These are phyloP conservation scores for Pipra filicauda DNA, from an alignment of 2,113 vertebrate genomes.

Conservation along the genomic window DNA sequence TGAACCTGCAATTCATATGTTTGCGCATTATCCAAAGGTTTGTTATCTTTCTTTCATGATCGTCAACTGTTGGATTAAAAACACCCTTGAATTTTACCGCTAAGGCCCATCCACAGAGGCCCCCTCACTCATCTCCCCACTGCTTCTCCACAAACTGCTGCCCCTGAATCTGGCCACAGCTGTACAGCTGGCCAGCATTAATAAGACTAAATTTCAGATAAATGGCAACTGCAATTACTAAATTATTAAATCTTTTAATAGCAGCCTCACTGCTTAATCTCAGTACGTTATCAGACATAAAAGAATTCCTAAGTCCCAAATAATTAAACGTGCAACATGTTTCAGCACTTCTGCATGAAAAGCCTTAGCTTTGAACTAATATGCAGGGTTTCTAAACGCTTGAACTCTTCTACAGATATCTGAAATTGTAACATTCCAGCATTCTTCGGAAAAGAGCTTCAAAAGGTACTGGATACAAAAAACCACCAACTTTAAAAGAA, in stretches of 20 bases:
- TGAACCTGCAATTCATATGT: neutral
- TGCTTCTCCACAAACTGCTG: neutral
- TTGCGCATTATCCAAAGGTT: neutral
- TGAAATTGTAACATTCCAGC: neutral
- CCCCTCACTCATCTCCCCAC: neutral
- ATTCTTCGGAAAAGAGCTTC: neutral
- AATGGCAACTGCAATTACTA: neutral
- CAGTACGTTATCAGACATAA: neutral
- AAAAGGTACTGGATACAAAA: neutral
- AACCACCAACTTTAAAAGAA: neutral
- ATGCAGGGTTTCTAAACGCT: neutral
- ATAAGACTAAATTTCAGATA: neutral
- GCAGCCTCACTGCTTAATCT: neutral
- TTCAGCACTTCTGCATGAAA: neutral
- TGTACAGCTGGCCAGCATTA: neutral
- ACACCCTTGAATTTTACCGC: neutral
- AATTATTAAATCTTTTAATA: slow-evolving; percentile 1
- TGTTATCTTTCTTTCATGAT: neutral
- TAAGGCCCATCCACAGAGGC: neutral
- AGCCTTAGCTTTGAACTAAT: neutral
- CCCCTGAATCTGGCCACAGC: neutral
- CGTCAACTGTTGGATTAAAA: neutral
- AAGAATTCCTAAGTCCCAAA: neutral
- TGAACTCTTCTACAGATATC: neutral
- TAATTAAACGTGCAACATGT: neutral